A percentile compares a stretch with the other conserved stretches of the same genome.
Conservation (phyloP, 1,140 invertebrate species). For the Cylas formicarius region DNA sequence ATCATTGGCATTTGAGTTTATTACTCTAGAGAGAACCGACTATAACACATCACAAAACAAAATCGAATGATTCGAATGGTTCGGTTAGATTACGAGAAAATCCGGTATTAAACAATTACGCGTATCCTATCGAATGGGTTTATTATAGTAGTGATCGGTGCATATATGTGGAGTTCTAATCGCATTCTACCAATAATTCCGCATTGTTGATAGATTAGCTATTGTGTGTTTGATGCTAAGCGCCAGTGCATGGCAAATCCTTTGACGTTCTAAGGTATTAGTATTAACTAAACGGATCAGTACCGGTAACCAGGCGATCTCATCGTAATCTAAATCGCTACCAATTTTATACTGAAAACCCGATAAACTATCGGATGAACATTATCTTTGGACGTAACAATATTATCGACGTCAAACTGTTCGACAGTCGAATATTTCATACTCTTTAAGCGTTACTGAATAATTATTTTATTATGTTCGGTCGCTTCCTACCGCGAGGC, state of each 20-base stretch:
- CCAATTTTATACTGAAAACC: conserved; percentile 8
- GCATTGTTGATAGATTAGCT: conserved; percentile 23
- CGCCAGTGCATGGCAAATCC: conserved; percentile 13
- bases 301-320: conserved; percentile 10
- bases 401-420: conserved; percentile 16
- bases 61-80: conserved; percentile 12
- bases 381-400: conserved; percentile 16
- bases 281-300: conserved; percentile 12
- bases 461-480: too few relatives aligned
- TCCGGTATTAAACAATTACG: conserved; percentile 20
- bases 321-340: conserved; percentile 12
- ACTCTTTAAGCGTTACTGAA: too few relatives aligned
- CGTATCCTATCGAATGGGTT: conserved; percentile 16
- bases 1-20: too few relatives aligned
- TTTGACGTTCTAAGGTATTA: conserved; percentile 17
- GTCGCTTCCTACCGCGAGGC: too few relatives aligned
- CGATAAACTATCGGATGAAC: conserved; percentile 7
- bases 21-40: too few relatives aligned
- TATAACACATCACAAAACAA: too few relatives aligned
- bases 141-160: conserved; percentile 16
- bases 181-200: conserved; percentile 17
- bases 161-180: conserved; percentile 21
- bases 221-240: conserved; percentile 14
- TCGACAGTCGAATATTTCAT: conserved; percentile 16
- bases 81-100: conserved; percentile 14